Evolutionary conservation across 2,797 vertebrate species (phyloP).

Genomic region (Gallinago solitaria): DNA sequence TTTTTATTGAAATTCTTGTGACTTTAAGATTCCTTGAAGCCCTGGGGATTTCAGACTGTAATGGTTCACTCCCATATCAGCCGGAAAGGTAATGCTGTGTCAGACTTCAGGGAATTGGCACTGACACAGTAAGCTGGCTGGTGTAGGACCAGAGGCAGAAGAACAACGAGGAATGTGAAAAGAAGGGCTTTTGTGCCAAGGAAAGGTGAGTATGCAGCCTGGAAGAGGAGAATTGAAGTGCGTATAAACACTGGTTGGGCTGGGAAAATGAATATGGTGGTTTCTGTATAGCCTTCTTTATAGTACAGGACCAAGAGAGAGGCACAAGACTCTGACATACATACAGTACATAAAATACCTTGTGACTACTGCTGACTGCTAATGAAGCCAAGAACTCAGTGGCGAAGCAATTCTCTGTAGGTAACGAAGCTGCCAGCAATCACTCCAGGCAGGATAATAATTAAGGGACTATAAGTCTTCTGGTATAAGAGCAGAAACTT

Average conservation of each 20-base stretch:
- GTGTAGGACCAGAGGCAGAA: neutral
- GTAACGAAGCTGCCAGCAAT: neutral
- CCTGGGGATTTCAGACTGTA: neutral
- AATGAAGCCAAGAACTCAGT: neutral
- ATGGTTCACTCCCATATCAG: neutral
- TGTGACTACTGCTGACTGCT: neutral
- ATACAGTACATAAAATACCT: neutral
- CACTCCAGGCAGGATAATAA: neutral
- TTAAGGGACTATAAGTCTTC: neutral
- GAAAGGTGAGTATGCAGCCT: neutral
- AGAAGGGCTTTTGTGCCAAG: neutral
- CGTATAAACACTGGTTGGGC: rapidly evolving
- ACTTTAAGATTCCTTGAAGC: neutral
- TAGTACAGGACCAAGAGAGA: too few relatives aligned
- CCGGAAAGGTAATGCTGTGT: conserved; percentile 17
- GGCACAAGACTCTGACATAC: neutral
- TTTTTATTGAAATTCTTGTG: neutral
- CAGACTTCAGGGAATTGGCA: conserved; percentile 11
- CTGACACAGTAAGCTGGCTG: neutral
- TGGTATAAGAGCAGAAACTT: neutral
- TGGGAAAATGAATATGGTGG: neutral
- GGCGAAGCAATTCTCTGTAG: neutral
- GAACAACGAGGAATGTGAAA: neutral
- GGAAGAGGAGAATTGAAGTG: neutral
- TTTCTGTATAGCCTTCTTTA: neutral